Evolutionary conservation across 1,140 invertebrate species (phyloP).

Genomic region (Drosophila nebulosa): DNA sequence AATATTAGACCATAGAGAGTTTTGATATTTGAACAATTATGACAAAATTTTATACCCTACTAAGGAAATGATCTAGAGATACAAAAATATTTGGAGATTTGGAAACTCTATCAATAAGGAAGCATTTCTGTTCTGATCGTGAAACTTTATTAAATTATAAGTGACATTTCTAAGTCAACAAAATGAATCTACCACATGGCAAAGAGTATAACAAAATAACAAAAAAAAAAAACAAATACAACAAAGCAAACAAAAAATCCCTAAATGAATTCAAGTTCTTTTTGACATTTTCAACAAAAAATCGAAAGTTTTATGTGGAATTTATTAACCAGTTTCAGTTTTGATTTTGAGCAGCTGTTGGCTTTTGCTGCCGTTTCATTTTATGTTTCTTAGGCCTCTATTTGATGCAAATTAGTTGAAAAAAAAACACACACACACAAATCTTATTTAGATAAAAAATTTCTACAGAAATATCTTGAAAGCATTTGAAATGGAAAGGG

Average conservation of each 20-base stretch:
- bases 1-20: constrained; percentile 4
- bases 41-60: not conserved
- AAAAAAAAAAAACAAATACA: constrained; percentile 19
- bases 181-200: not conserved
- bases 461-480: no score
- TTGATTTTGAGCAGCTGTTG: not conserved
- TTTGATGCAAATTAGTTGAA: not conserved
- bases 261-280: constrained; percentile 45
- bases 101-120: no score
- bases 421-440: not conserved
- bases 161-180: no score
- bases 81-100: no score
- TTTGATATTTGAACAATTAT: not conserved
- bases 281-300: constrained; percentile 54
- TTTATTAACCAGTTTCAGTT: constrained; percentile 13
- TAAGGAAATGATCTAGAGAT: no score
- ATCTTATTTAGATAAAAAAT: no score
- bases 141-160: no score
- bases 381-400: not conserved
- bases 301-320: constrained; percentile 29
- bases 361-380: not conserved
- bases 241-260: not conserved
- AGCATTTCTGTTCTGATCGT: no score
- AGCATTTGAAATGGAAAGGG: no score
- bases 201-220: constrained; percentile 5